Conservation (phyloP, 2,888 invertebrate species). For the Epicampocera succincta region DNA sequence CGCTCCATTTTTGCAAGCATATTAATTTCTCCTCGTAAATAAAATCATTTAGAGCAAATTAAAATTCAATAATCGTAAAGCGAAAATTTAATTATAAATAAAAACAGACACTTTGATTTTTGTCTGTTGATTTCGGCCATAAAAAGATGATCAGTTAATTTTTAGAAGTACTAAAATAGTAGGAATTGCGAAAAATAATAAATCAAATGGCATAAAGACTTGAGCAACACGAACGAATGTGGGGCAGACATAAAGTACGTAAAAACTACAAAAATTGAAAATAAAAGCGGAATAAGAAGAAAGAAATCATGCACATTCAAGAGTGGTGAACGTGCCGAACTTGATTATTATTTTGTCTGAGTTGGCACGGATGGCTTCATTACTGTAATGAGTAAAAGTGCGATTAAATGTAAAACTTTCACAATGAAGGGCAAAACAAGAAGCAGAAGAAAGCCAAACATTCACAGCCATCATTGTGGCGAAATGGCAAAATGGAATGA, state of each 20-base stretch:
- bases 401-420: constrained; percentile 9
- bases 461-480: too few relatives aligned
- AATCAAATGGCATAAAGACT: constrained; percentile 5
- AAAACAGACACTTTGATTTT: constrained; percentile 40
- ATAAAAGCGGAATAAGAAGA: neutral
- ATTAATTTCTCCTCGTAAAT: neutral
- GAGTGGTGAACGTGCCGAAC: constrained; percentile 52
- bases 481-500: too few relatives aligned
- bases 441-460: neutral
- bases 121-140: constrained; percentile 24
- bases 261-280: neutral
- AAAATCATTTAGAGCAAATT: constrained; percentile 13
- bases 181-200: neutral
- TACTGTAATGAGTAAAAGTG: constrained; percentile 34
- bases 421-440: constrained; percentile 17
- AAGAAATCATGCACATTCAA: constrained; percentile 33
- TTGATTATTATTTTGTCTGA: constrained; percentile 54
- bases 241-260: neutral
- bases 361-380: constrained; percentile 55
- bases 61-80: constrained; percentile 34
- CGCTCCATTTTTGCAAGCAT: too few relatives aligned
- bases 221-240: constrained; percentile 22
- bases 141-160: constrained; percentile 41
- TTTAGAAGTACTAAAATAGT: neutral
- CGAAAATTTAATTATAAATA: constrained; percentile 47